Evolutionary conservation across 2,888 invertebrate genomes (phyloP).

Genomic region (Asteroscopus sphinx): DNA sequence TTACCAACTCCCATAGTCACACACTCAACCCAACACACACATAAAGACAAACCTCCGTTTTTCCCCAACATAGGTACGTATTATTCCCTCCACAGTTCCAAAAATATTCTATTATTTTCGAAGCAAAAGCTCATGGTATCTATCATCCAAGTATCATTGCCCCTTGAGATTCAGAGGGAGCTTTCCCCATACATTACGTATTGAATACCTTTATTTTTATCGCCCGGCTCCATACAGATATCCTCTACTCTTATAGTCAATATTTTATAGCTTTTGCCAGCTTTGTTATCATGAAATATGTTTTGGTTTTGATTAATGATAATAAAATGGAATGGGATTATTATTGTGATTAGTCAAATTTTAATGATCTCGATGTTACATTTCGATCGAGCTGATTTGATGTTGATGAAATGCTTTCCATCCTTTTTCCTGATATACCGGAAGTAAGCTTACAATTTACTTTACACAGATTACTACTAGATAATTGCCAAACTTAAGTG

Average conservation of each 20-base stretch:
- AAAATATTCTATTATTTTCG: background rate
- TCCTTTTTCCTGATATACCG: no score
- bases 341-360: no score
- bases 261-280: constrained; percentile 3
- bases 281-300: background rate
- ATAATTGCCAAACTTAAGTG: no score
- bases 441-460: no score
- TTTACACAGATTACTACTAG: no score
- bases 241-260: constrained; percentile 2
- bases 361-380: no score
- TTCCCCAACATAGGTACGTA: no score
- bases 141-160: constrained; percentile 4
- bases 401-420: no score
- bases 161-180: constrained; percentile 2
- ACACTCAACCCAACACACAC: background rate
- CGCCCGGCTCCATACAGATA: constrained; percentile 2
- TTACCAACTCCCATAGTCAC: background rate
- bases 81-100: background rate
- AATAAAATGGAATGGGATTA: no score
- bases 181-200: constrained; percentile 3
- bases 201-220: constrained; percentile 20
- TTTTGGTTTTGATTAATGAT: background rate
- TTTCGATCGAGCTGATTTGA: no score
- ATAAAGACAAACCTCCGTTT: background rate
- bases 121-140: constrained; percentile 6